Conservation (phyloP, 2,113 vertebrate genomes). For the Stomatorhinus ivindoensis region DNA sequence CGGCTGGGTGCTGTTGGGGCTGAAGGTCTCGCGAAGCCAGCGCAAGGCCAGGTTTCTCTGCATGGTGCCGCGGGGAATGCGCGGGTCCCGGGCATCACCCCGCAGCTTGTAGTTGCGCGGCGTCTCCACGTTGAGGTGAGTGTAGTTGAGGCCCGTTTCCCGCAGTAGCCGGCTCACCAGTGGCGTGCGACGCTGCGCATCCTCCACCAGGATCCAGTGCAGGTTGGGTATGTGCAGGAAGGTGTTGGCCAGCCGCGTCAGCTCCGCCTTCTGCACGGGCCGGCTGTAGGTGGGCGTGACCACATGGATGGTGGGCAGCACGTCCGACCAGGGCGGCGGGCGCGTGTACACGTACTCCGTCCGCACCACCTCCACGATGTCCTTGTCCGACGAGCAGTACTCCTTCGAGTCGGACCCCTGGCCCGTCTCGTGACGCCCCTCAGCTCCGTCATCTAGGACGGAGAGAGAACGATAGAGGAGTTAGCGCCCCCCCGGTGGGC, state of each 20-base stretch:
- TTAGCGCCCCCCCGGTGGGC: conserved; percentile 52
- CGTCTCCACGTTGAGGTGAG: conserved; percentile 95
- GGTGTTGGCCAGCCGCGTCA: conserved; percentile 88
- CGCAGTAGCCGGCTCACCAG: conserved; percentile 80
- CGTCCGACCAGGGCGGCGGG: conserved; percentile 91
- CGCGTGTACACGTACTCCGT: conserved; percentile 96
- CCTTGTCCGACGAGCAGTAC: conserved; percentile 90
- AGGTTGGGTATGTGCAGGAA: conserved; percentile 92
- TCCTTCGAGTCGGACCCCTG: conserved; percentile 83
- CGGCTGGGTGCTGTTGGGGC: conserved; percentile 78
- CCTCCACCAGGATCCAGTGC: conserved; percentile 98
- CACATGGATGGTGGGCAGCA: conserved; percentile 92
- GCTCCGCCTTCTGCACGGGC: conserved; percentile 93
- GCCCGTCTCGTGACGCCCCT: conserved; percentile 67
- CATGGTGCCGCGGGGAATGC: conserved; percentile 94
- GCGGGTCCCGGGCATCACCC: conserved; percentile 82
- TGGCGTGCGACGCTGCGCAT: conserved; percentile 78
- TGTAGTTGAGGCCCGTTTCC: conserved; percentile 94
- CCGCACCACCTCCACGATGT: conserved; percentile 98
- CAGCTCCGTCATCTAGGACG: conserved; percentile 77
- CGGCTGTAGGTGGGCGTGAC: conserved; percentile 95
- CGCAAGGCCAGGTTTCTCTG: conserved; percentile 92
- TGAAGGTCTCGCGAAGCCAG: conserved; percentile 92
- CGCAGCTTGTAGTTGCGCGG: conserved; percentile 93
- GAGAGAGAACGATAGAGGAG: conserved; percentile 51